A percentile compares a stretch with the other conserved stretches of the same genome.
Conservation (phyloP, 2,888 invertebrate species). For the Argyresthia goedartella region DNA sequence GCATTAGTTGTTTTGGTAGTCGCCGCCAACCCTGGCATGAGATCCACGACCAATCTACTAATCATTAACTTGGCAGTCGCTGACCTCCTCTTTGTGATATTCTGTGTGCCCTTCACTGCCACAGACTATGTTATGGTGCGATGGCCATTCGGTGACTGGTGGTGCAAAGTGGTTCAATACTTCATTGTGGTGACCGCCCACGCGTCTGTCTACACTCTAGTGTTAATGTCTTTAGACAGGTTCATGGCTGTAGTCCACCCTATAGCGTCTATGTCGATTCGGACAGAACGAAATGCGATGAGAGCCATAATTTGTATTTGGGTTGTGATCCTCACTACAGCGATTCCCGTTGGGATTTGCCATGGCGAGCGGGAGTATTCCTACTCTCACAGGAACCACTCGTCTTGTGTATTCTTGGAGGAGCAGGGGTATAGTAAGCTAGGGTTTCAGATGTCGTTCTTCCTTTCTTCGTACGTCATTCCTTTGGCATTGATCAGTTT, state of each 20-base stretch:
- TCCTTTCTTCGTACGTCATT: conserved; percentile 88
- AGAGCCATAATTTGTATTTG: conserved; percentile 84
- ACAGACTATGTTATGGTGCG: conserved; percentile 88
- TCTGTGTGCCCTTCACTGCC: conserved; percentile 95
- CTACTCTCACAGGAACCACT: conserved; percentile 73
- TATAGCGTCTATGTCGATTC: conserved; percentile 86
- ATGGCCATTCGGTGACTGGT: conserved; percentile 92
- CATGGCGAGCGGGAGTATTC: conserved; percentile 81
- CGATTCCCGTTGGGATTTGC: conserved; percentile 82
- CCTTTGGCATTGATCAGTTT: conserved; percentile 89
- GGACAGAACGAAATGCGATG: conserved; percentile 86
- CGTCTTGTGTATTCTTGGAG: conserved; percentile 77
- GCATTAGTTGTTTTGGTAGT: conserved; percentile 91
- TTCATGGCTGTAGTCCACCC: conserved; percentile 96
- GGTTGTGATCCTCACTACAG: conserved; percentile 83
- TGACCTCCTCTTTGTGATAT: conserved; percentile 90
- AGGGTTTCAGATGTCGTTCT: conserved; percentile 83
- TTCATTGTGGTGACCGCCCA: conserved; percentile 93
- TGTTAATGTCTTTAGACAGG: conserved; percentile 92
- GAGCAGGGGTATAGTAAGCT: conserved; percentile 73
- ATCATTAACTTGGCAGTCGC: conserved; percentile 93
- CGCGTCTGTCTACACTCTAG: conserved; percentile 93
- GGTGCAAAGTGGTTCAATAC: conserved; percentile 93
- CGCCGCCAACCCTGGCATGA: conserved; percentile 90
- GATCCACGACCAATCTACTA: conserved; percentile 92